Base-by-base conservation (phyloP, 92 coral and sea anemone genomes). In the Phymanthus crucifer region DNA sequence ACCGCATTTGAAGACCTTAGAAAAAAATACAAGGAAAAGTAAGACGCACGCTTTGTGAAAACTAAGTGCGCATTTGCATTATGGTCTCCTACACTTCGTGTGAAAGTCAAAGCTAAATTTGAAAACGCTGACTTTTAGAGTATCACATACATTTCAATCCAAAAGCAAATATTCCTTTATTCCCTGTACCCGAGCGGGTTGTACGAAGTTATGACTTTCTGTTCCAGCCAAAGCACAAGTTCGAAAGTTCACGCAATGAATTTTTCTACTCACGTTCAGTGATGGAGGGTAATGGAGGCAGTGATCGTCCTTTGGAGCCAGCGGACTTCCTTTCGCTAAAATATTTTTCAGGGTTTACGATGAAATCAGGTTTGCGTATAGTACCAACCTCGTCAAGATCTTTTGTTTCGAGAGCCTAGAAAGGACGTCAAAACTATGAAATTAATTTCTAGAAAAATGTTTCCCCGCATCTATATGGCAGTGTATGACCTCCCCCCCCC, bases 1-100 rank as follows among this genome's bases (percentile, higher is more conserved):
- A 95, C 31, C 98, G 94, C 98, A 95, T 95, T 52, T 93, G 97
- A 38, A 93, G 90, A 40, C 91, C 98, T 95, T 40, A 50, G 34
- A 54, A 54, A 70, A 77, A 47, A 24, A 70, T 75, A n/a, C n/a
- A n/a, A 29, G 21, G 33, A 35, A 71, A 72, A 36, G 50, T 19
- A 40, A 40, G 71, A 46, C 9, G 23, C 17, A 80, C 17, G 27
- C 45, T 36, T 36, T 26, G 27, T 1, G 7, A 18, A 26, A 58
- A 1, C 23, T 31, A 58, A 26, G 40, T 19, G 29, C 57, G 45
- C 21, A 27, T 29, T 33, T 17, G 19, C 23, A 61, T 61, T 2
- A 29, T 24, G 32, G 1, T 23, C 0, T 54, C 64, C 64, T 27
- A 54, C 0, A 21, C 10, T 38, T 38, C 45, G 10, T n/a, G n/a